phyloP scores from a whole-genome alignment of 2,888 invertebrate genomes.

The Oegoconia quadripuncta region DNA sequence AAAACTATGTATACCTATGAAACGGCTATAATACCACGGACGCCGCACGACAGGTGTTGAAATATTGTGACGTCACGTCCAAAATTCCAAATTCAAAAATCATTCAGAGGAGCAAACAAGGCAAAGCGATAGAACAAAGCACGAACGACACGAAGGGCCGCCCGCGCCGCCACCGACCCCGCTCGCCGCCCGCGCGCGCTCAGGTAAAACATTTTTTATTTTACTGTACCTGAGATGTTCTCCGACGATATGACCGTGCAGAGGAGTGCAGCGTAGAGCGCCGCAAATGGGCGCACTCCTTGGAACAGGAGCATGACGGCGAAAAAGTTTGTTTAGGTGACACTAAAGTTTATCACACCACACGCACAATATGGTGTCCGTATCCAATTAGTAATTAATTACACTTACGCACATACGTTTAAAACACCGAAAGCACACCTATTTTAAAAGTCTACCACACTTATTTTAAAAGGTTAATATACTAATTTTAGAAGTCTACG shows the following conservation, averaged over 20 bases:
- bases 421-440: not conserved
- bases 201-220: not conserved
- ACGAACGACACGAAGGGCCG: slow-evolving; percentile 35
- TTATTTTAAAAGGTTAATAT: no score
- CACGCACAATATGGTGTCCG: no score
- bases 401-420: not conserved
- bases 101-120: slow-evolving; percentile 52
- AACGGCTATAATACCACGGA: no score
- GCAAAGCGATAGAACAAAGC: slow-evolving; percentile 56
- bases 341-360: no score
- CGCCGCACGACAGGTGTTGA: no score
- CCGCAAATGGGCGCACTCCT: slow-evolving; percentile 57
- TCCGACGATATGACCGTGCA: slow-evolving; percentile 72
- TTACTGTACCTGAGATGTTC: slow-evolving; percentile 54
- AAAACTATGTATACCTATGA: no score
- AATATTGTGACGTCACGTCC: slow-evolving; percentile 8
- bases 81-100: slow-evolving; percentile 22
- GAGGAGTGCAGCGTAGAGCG: slow-evolving; percentile 56
- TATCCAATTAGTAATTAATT: no score
- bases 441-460: no score
- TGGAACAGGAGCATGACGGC: no score
- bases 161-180: slow-evolving; percentile 30
- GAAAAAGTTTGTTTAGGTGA: no score
- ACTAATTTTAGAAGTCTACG: no score
- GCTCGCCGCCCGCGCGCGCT: not conserved